Evolutionary conservation across 2,113 vertebrate genomes (phyloP).

Genomic region (Notarius quadriscutis): DNA sequence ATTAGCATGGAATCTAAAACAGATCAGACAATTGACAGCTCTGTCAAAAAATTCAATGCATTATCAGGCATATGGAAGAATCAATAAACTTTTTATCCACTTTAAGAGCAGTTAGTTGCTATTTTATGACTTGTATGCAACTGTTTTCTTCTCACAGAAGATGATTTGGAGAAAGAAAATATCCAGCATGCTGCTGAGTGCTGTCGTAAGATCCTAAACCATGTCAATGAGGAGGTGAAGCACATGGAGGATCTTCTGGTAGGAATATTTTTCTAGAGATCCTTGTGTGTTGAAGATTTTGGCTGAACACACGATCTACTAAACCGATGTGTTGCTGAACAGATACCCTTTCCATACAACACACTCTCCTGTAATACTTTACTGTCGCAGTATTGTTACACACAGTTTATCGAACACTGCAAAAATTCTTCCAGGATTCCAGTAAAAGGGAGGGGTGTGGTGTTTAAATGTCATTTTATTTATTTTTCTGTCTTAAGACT

Average conservation of each 20-base stretch:
- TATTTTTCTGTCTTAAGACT: not conserved
- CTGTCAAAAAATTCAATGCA: not conserved
- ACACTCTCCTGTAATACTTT: not conserved
- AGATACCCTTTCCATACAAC: not conserved
- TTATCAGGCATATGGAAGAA: no score
- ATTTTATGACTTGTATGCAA: slow-evolving; percentile 1
- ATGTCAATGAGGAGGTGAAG: slow-evolving; percentile 88
- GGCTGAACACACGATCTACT: not conserved
- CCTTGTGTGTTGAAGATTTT: not conserved
- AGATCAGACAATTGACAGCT: not conserved
- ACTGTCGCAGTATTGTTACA: not conserved
- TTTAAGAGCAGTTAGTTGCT: not conserved
- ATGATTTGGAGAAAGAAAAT: slow-evolving; percentile 62
- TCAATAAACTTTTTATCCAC: not conserved
- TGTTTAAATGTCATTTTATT: not conserved
- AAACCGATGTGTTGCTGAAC: not conserved
- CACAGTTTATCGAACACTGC: not conserved
- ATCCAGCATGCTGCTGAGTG: slow-evolving; percentile 79
- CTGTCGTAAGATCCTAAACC: slow-evolving; percentile 87
- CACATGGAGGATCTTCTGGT: slow-evolving; percentile 87
- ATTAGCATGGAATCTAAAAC: not conserved
- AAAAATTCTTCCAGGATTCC: not conserved
- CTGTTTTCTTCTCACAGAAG: slow-evolving; percentile 55
- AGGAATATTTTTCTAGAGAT: slow-evolving; percentile 53
- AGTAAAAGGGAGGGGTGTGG: not conserved